Conservation (phyloP, 2,888 invertebrate species). For the Parochlus steinenii region DNA sequence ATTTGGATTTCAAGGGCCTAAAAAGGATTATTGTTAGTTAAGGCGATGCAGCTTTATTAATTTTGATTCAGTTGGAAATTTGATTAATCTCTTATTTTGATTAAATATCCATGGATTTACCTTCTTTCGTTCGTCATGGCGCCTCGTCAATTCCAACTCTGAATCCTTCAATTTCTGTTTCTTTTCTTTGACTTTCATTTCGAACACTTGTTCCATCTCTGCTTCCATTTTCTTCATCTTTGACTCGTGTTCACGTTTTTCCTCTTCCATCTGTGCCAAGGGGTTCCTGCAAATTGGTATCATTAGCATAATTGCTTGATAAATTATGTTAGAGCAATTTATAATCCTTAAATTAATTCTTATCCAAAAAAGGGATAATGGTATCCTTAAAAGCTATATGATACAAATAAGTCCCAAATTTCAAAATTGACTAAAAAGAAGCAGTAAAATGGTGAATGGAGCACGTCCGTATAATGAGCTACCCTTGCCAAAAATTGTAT, state of each 20-base stretch:
- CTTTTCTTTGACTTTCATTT: slow-evolving; percentile 94
- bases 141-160: slow-evolving; percentile 77
- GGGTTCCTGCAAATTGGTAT: slow-evolving; percentile 87
- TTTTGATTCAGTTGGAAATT: slow-evolving; percentile 17
- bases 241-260: slow-evolving; percentile 86
- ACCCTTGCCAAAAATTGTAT: too few relatives aligned
- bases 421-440: too few relatives aligned
- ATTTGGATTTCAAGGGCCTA: slow-evolving; percentile 69
- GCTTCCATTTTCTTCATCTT: slow-evolving; percentile 98
- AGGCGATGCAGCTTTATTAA: slow-evolving; percentile 32
- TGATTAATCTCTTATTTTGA: not conserved
- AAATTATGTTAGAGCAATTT: too few relatives aligned
- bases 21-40: slow-evolving; percentile 15
- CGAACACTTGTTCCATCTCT: slow-evolving; percentile 98
- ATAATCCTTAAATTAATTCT: too few relatives aligned
- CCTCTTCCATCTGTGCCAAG: slow-evolving; percentile 95
- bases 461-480: too few relatives aligned
- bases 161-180: slow-evolving; percentile 91
- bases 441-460: too few relatives aligned
- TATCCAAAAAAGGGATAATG: too few relatives aligned
- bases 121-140: slow-evolving; percentile 69
- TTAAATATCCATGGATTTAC: slow-evolving; percentile 21
- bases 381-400: too few relatives aligned
- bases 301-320: too few relatives aligned
- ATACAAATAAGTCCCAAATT: too few relatives aligned